A percentile compares a stretch with the other conserved stretches of the same genome.
Conservation (phyloP, 2,888 invertebrate species). For the Hoplodrina blanda region DNA sequence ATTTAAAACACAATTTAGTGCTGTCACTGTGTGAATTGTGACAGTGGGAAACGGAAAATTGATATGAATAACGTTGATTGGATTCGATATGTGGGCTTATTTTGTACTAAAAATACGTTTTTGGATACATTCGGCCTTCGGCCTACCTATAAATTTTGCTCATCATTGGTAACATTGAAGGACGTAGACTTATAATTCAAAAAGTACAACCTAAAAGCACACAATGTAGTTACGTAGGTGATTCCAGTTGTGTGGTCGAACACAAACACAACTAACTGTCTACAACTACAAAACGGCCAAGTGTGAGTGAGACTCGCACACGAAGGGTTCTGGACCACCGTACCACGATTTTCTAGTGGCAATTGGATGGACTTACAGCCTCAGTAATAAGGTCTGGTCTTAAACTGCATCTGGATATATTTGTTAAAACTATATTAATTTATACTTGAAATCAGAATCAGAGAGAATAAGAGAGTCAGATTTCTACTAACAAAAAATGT, state of each 20-base stretch:
- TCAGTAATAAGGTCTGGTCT: too few relatives aligned
- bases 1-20: conserved; percentile 38
- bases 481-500: too few relatives aligned
- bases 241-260: neutral
- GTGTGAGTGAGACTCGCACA: too few relatives aligned
- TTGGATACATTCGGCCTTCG: neutral
- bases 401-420: too few relatives aligned
- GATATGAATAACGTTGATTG: conserved; percentile 34
- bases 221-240: neutral
- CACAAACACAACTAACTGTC: neutral
- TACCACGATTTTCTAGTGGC: too few relatives aligned
- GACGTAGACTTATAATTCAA: conserved; percentile 1
- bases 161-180: neutral
- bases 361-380: too few relatives aligned
- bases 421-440: too few relatives aligned
- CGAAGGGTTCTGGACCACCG: too few relatives aligned
- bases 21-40: conserved; percentile 9
- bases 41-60: conserved; percentile 13
- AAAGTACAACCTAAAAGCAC: neutral
- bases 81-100: conserved; percentile 14
- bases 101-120: conserved; percentile 20
- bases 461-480: too few relatives aligned
- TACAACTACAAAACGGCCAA: neutral
- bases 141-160: neutral
- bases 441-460: too few relatives aligned